These are phyloP conservation scores for Drosophila macrospina DNA, from an alignment of 2,888 invertebrate species.

Conservation along the genomic window DNA sequence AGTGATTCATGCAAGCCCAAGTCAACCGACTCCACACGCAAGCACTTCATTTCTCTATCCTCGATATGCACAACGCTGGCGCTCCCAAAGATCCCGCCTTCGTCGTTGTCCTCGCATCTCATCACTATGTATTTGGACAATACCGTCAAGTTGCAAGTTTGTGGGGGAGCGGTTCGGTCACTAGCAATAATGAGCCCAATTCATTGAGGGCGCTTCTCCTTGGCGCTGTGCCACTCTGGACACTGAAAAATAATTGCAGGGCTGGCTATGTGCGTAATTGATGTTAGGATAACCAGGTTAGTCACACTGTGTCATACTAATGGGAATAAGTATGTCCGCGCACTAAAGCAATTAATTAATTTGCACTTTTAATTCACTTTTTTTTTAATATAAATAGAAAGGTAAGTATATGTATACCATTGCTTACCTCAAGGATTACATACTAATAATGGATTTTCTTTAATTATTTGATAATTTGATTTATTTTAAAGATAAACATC, in stretches of 20 bases:
- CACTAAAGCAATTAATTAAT: conserved; percentile 6
- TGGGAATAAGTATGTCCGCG: conserved; percentile 14
- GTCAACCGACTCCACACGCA: conserved; percentile 57
- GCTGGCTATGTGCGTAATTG: conserved; percentile 23
- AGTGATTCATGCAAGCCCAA: conserved; percentile 65
- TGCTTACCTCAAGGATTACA: too few relatives aligned
- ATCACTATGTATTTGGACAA: neutral
- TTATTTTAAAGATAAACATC: too few relatives aligned
- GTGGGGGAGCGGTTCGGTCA: conserved; percentile 46
- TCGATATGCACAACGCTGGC: conserved; percentile 26
- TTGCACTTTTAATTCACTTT: conserved; percentile 11
- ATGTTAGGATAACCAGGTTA: conserved; percentile 4
- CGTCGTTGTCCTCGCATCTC: conserved; percentile 35
- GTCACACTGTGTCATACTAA: conserved; percentile 8
- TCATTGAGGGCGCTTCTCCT: conserved; percentile 47
- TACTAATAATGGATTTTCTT: too few relatives aligned
- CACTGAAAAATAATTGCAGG: conserved; percentile 34
- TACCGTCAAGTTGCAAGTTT: conserved; percentile 19
- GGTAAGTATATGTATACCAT: neutral
- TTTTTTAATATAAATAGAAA: neutral
- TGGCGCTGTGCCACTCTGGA: conserved; percentile 15
- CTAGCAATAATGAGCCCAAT: conserved; percentile 49
- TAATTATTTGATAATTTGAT: too few relatives aligned
- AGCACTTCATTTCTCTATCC: conserved; percentile 51
- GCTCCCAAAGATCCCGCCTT: conserved; percentile 48